Conservation (phyloP, 2,797 vertebrate species). For the Sparus aurata region DNA sequence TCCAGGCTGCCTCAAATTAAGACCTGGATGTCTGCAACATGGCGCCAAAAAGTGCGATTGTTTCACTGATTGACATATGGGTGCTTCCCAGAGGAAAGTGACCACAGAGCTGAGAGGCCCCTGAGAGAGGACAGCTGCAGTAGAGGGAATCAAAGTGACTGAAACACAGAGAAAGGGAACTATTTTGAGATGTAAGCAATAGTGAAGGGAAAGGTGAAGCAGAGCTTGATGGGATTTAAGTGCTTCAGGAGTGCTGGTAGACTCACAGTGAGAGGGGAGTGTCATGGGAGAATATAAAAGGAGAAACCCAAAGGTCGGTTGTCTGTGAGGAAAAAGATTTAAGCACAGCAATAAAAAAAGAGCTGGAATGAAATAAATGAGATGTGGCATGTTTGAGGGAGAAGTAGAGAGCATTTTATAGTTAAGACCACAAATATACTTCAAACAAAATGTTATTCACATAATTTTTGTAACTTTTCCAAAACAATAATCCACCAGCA, state of each 20-base stretch:
- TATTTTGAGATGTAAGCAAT: conserved; percentile 23
- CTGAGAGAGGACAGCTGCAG: conserved; percentile 10
- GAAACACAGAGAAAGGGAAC: conserved; percentile 18
- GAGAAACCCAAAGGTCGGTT: conserved; percentile 6
- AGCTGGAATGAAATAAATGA: conserved; percentile 2
- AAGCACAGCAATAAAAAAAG: conserved; percentile 4
- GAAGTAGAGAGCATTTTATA: background rate
- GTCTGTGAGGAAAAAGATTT: conserved; percentile 11
- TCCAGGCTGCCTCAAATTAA: conserved; percentile 44
- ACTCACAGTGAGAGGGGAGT: conserved; percentile 15
- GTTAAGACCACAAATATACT: background rate
- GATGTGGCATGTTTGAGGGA: background rate
- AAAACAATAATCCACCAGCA: background rate
- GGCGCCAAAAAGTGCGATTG: background rate
- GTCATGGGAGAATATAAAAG: conserved; percentile 32
- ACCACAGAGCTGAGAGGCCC: background rate
- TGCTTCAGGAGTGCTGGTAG: conserved; percentile 30
- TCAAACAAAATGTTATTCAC: background rate
- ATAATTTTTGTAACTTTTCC: background rate
- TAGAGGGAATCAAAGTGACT: conserved; percentile 12
- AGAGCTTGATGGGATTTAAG: conserved; percentile 36
- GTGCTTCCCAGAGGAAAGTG: conserved; percentile 23
- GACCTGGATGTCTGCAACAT: background rate
- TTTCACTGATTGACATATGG: conserved; percentile 11
- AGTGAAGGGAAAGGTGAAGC: conserved; percentile 27